Conservation (phyloP, 2,797 vertebrate species). For the Dendrocincla tyrannina region DNA sequence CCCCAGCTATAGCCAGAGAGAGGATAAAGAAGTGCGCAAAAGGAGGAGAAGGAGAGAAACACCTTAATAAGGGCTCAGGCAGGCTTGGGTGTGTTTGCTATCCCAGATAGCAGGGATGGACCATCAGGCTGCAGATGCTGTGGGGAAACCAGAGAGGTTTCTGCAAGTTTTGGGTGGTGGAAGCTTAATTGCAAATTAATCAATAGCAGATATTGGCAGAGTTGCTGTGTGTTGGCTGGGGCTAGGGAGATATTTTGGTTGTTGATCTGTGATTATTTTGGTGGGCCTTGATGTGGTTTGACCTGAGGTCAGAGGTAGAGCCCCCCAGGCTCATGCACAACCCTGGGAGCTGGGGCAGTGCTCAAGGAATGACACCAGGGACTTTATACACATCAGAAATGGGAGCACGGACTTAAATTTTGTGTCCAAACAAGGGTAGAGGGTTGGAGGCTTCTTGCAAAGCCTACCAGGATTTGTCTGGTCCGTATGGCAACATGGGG, state of each 20-base stretch:
- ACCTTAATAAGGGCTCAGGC: background rate
- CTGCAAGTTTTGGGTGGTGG: background rate
- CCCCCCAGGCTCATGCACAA: rapidly evolving
- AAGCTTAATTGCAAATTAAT: background rate
- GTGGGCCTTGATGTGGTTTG: background rate
- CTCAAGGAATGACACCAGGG: background rate
- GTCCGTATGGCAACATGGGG: rapidly evolving
- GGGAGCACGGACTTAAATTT: rapidly evolving
- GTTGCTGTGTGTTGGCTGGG: background rate
- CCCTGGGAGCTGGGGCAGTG: too few species aligned
- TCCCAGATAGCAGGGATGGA: background rate
- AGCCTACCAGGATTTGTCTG: background rate
- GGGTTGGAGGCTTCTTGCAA: background rate
- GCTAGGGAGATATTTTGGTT: background rate
- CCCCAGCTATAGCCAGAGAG: rapidly evolving
- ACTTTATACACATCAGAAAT: background rate
- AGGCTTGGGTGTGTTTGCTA: background rate
- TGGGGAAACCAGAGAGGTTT: background rate
- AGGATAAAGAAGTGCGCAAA: background rate
- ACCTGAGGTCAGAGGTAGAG: background rate
- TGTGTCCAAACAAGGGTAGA: background rate
- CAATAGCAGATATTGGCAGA: background rate
- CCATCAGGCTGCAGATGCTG: rapidly evolving
- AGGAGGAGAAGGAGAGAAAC: background rate
- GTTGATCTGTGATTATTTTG: background rate